Base-by-base conservation (phyloP, 2,888 invertebrate species). In the Corbicula japonica region DNA sequence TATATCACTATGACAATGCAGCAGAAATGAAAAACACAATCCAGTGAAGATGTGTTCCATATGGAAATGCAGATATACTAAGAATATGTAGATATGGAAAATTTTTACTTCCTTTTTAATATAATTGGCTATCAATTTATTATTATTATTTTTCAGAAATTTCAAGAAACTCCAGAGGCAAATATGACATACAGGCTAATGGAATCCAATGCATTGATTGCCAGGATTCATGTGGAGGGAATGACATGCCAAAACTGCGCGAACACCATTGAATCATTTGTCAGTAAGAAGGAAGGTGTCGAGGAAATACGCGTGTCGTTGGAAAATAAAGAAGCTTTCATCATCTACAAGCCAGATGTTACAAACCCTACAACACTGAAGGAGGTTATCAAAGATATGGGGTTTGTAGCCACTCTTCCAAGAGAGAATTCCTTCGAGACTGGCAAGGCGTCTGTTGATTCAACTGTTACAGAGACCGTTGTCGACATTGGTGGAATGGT, bases 401-500 rank as follows among this genome's bases (percentile, higher is more conserved):
- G 92, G 0, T 92, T 91, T 83, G 86, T 87, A 15, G 89, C 91
- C 23, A 80, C 74, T 4, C 69, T 88, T 21, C 79, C 85, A 23
- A 50, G 74, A 41, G 82, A 78, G 44, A 50, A 68, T 8, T 76
- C 86, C 6, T 70, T 85, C 1, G 85, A 87, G 30, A 76, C 88
- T 50, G 88, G 87, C 5, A 68, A 86, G 32, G 61, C 66, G 26
- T 81, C 84, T 2, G 54, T 58, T 3, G 70, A 50, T 8, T 23
- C 58, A 1, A 70, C 61, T 41, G 73, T 72, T 38, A 80, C 73
- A 23, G 82, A 74, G 41, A 71, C 65, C 18, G 69, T 75, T 23
- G 74, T 84, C 26, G 80, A 81, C 50, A 87, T 90, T 28, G 81
- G 87, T 89, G 98, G 98, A 86, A 98, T 98, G 98, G 98, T 97